Evolutionary conservation across 37 sponge, comb jelly and placozoan genomes (phyloP).

Genomic region (Geodia barretti): DNA sequence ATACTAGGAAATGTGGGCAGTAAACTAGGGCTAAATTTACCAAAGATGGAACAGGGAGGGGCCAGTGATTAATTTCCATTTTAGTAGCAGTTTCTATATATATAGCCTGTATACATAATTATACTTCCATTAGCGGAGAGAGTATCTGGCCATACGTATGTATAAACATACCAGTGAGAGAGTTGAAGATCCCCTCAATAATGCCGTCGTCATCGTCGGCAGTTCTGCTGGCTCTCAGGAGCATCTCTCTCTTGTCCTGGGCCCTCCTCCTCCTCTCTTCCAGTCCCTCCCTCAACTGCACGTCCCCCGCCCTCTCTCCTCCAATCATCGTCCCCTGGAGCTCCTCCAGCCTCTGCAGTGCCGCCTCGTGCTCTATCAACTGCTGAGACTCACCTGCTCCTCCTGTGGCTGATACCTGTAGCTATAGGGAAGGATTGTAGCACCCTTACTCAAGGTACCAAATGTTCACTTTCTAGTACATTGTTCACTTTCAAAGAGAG

Average conservation of each 20-base stretch:
- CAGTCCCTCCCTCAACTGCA: slow-evolving; percentile 33
- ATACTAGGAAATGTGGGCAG: no score
- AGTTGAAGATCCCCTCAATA: slow-evolving; percentile 78
- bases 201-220: slow-evolving; percentile 66
- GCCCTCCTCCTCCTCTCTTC: slow-evolving; percentile 31
- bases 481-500: no score
- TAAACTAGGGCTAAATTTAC: no score
- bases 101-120: no score
- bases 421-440: no score
- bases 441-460: no score
- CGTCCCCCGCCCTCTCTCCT: slow-evolving; percentile 75
- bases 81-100: background rate
- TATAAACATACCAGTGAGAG: slow-evolving; percentile 54
- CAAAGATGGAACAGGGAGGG: no score
- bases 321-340: slow-evolving; percentile 77
- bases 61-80: background rate
- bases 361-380: slow-evolving; percentile 21
- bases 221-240: slow-evolving; percentile 12
- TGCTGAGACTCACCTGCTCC: background rate
- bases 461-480: no score
- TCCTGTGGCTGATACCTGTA: slow-evolving; percentile 24
- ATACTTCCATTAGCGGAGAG: no score
- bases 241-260: slow-evolving; percentile 44
- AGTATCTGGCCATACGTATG: no score
- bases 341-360: slow-evolving; percentile 45